Evolutionary conservation across 2,113 vertebrate genomes (phyloP), one percentile per base, ranked within the genome.

Genomic region (Hippocampus guttulatus): DNA sequence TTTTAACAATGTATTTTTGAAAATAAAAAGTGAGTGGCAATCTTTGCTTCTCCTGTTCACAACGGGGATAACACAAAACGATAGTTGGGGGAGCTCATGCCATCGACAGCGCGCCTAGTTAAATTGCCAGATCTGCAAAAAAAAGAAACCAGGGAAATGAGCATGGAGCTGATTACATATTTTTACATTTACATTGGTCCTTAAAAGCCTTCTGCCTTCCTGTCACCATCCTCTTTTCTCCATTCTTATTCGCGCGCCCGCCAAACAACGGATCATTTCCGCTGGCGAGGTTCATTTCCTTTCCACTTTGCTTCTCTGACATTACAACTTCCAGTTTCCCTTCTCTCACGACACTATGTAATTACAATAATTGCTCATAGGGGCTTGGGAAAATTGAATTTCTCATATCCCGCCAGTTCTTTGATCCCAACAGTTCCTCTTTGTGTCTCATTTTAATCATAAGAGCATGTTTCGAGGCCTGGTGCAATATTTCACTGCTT

Each of bases 321-420:
- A 84, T 81, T 74, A 78, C 69, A 77, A 69, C 74, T 30, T 65
- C 64, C 49, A 21, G 52, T 52, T 66, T 54, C 16, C 33, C 71
- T 47, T 78, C 79, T 76, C 69, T 78, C 71, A 76, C 71, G 58
- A 77, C 81, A 77, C 80, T 82, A 62, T 82, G 83, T 88, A 79
- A 87, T 88, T 86, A 88, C 81, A 69, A 84, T 87, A 86, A 88
- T 81, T 90, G 84, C 87, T 84, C 75, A 76, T 75, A 79, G 68
- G 79, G 73, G 74, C 81, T 84, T 80, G 76, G 85, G 75, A 80
- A 86, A 85, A 87, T 85, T 85, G 66, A 81, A 84, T 86, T 87
- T 82, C 70, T 63, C 68, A 73, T 88, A 80, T 85, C 11, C 21
- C 47, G 74, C 61, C 64, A 76, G 69, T 67, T 78, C 61, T 38